Evolutionary conservation across 64 coral and sea anemone genomes (phyloP).

Genomic region (Catalaphyllia jardinei): DNA sequence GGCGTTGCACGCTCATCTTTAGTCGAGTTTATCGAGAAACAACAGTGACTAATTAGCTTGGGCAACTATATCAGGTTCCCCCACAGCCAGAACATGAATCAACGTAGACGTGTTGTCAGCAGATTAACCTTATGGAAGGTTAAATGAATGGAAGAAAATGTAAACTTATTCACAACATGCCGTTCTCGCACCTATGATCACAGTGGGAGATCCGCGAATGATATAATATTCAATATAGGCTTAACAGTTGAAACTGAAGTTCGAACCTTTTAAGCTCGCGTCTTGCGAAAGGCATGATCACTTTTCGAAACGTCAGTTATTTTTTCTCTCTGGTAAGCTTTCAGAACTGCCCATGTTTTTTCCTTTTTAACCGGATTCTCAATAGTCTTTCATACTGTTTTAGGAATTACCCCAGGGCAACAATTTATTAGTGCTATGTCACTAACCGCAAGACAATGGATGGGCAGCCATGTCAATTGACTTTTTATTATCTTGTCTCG

Average conservation of each 20-base stretch:
- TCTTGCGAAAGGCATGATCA: background rate
- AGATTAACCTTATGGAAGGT: background rate
- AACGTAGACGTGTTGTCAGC: background rate
- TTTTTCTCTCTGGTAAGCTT: background rate
- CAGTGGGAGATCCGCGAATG: background rate
- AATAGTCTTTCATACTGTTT: slow-evolving; percentile 1
- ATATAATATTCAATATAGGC: background rate
- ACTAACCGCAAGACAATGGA: background rate
- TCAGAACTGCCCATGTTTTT: background rate
- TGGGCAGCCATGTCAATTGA: background rate
- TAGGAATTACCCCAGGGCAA: slow-evolving; percentile 18
- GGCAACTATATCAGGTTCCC: background rate
- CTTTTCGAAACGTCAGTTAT: background rate
- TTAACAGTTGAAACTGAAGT: background rate
- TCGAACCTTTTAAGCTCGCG: background rate
- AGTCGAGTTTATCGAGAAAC: background rate
- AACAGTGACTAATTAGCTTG: background rate
- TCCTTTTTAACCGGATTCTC: background rate
- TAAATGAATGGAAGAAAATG: slow-evolving; percentile 5
- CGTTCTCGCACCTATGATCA: background rate
- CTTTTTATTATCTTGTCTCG: background rate
- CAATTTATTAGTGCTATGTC: background rate
- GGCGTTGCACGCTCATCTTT: background rate
- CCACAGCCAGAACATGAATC: background rate
- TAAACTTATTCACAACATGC: background rate